phyloP scores from a whole-genome alignment of 2,797 vertebrate genomes.

The Gallinago nigripennis region DNA sequence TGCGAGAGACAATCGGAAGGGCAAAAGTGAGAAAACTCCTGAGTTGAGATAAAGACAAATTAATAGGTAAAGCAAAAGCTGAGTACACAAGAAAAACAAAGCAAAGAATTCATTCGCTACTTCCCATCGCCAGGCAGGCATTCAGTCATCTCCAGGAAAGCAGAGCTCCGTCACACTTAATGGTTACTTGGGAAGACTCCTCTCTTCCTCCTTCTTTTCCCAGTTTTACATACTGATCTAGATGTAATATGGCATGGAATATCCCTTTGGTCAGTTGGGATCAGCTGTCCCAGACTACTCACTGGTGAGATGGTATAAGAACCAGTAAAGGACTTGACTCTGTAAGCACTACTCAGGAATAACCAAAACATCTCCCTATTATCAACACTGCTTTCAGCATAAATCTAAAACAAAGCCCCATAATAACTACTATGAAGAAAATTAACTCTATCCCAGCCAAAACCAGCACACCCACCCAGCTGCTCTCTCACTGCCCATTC shows the following conservation, averaged over 20 bases:
- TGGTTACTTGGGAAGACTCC: background rate
- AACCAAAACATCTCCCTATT: background rate
- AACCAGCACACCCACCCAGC: background rate
- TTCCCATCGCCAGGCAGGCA: background rate
- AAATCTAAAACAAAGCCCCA: background rate
- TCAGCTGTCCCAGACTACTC: background rate
- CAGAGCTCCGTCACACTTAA: background rate
- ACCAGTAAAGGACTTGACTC: background rate
- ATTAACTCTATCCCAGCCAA: background rate
- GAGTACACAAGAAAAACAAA: background rate
- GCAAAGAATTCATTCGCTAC: background rate
- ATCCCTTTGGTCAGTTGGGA: background rate
- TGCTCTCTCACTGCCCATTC: accelerated
- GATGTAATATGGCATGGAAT: background rate
- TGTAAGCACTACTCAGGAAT: background rate
- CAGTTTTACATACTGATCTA: background rate
- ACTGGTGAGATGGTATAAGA: background rate
- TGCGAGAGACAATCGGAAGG: background rate
- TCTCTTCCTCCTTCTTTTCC: background rate
- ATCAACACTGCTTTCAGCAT: background rate
- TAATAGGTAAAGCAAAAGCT: background rate
- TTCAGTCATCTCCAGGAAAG: background rate
- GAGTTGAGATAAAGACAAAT: background rate
- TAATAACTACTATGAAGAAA: background rate
- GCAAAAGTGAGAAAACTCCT: background rate